Evolutionary conservation across 1,140 invertebrate species (phyloP).

Genomic region (Drosophila persimilis): DNA sequence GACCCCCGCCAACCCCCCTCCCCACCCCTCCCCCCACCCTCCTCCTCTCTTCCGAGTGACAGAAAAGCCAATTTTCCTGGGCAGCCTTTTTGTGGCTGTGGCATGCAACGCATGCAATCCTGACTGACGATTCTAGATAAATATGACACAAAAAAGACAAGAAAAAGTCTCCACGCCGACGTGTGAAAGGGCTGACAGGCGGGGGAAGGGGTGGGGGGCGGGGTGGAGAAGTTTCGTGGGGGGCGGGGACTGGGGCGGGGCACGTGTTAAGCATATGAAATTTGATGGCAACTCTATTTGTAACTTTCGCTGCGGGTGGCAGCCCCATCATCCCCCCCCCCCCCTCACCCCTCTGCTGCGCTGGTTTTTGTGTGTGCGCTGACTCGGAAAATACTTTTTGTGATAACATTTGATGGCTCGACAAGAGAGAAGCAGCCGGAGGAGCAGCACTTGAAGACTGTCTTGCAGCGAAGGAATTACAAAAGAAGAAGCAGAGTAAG

Average conservation of each 20-base stretch:
- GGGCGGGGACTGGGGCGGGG: conserved; percentile 12
- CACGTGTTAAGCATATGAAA: conserved; percentile 81
- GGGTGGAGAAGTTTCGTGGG: too few relatives aligned
- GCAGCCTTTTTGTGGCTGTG: conserved; percentile 30
- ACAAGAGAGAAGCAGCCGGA: conserved; percentile 45
- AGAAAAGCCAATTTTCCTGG: conserved; percentile 64
- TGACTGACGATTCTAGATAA: conserved; percentile 65
- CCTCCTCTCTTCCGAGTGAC: neutral
- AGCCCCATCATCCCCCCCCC: too few relatives aligned
- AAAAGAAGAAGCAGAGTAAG: conserved; percentile 30
- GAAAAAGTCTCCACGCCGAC: too few relatives aligned
- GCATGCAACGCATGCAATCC: too few relatives aligned
- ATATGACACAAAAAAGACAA: conserved; percentile 45
- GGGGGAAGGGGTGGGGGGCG: too few relatives aligned
- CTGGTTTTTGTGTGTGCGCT: conserved; percentile 69
- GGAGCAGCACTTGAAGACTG: conserved; percentile 16
- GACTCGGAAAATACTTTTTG: conserved; percentile 80
- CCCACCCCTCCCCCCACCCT: too few relatives aligned
- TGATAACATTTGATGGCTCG: conserved; percentile 80
- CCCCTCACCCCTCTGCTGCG: neutral
- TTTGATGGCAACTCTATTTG: conserved; percentile 81
- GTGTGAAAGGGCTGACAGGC: too few relatives aligned
- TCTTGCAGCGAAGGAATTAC: conserved; percentile 42
- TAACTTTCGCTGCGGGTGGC: conserved; percentile 55
- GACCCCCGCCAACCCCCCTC: too few relatives aligned